A percentile compares a stretch with the other conserved stretches of the same genome.
Conservation (phyloP, 2,797 vertebrate genomes). For the Gymnoscopelus braueri region DNA sequence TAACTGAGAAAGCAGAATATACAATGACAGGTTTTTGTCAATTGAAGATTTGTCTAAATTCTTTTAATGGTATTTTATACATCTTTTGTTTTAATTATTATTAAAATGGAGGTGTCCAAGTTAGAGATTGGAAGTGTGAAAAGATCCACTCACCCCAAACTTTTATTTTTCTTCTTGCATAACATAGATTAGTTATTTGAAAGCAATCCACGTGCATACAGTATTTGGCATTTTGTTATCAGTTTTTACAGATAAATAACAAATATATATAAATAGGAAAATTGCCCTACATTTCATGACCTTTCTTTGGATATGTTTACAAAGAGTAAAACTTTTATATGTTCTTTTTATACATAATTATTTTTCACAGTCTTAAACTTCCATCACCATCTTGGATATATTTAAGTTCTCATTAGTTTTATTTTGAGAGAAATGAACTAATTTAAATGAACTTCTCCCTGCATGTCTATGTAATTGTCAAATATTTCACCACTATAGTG, state of each 20-base stretch:
- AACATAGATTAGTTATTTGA: slow-evolving; percentile 19
- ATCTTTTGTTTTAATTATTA: no score
- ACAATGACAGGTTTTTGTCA: not conserved
- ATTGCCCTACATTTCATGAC: slow-evolving; percentile 16
- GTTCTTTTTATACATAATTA: slow-evolving; percentile 32
- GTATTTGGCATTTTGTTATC: slow-evolving; percentile 27
- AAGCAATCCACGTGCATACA: slow-evolving; percentile 12
- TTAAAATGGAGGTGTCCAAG: not conserved
- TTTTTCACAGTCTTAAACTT: slow-evolving; percentile 4
- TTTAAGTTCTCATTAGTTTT: slow-evolving; percentile 18
- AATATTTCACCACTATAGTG: slow-evolving; percentile 4
- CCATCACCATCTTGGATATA: not conserved
- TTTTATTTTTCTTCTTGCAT: not conserved
- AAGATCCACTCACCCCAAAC: not conserved
- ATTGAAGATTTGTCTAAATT: not conserved
- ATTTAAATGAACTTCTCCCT: not conserved
- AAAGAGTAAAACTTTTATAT: slow-evolving; percentile 60
- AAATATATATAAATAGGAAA: slow-evolving; percentile 24
- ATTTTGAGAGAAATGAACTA: not conserved
- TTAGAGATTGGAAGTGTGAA: slow-evolving; percentile 2
- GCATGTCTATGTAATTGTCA: not conserved
- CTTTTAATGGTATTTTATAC: not conserved
- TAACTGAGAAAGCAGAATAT: not conserved
- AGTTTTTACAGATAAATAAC: slow-evolving; percentile 20
- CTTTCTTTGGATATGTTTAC: slow-evolving; percentile 43